Conservation (phyloP, 2,888 invertebrate genomes). For the Thumatha senex region DNA sequence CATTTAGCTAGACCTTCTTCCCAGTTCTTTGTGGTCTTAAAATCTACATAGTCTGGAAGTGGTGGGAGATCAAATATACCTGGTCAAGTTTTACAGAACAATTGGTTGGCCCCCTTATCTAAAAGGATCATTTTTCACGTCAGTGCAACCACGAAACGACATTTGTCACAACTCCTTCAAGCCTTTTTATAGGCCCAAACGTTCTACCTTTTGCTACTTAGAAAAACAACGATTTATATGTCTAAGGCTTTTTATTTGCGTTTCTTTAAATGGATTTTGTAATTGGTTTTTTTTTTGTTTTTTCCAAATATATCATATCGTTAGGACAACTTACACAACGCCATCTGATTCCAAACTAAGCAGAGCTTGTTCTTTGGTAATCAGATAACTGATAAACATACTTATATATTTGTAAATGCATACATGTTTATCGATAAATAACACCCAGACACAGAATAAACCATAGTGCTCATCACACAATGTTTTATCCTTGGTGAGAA, state of each 20-base stretch:
- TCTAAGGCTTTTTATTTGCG: slow-evolving; percentile 34
- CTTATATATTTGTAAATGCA: no score
- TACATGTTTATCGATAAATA: no score
- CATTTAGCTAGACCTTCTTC: slow-evolving; percentile 33
- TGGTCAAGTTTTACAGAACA: slow-evolving; percentile 64
- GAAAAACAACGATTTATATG: slow-evolving; percentile 62
- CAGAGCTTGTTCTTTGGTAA: no score
- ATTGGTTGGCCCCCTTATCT: slow-evolving; percentile 72
- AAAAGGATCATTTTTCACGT: slow-evolving; percentile 78
- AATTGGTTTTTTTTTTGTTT: slow-evolving; percentile 31
- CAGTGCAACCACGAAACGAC: slow-evolving; percentile 65
- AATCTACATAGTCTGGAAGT: neutral
- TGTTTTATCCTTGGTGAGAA: no score
- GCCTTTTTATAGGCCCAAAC: slow-evolving; percentile 62
- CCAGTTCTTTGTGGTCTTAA: neutral
- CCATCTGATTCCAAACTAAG: no score
- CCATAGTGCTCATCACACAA: no score
- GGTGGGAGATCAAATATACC: slow-evolving; percentile 35
- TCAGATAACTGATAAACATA: no score
- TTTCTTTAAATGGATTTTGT: slow-evolving; percentile 34
- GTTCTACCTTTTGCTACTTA: slow-evolving; percentile 51
- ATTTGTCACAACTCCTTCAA: slow-evolving; percentile 75
- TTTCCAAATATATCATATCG: neutral
- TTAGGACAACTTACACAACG: no score
- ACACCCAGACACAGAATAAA: no score